phyloP scores from a whole-genome alignment of 2,113 vertebrate genomes.

The Pelodiscus sinensis region DNA sequence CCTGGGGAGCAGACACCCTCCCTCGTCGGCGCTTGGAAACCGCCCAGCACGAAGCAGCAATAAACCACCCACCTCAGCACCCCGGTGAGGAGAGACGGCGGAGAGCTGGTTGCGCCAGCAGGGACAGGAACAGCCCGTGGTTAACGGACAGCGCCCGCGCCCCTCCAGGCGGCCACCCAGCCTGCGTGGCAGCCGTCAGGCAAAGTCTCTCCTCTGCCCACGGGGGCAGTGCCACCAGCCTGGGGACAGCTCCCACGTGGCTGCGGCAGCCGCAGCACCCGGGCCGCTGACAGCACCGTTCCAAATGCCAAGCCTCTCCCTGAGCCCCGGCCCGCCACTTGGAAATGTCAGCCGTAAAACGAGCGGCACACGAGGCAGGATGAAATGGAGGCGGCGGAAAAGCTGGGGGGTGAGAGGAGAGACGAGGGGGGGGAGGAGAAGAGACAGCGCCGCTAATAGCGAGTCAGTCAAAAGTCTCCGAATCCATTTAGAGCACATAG shows the following conservation, averaged over 20 bases:
- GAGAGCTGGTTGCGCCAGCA: background rate
- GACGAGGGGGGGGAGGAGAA: background rate
- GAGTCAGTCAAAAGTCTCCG: conserved; percentile 48
- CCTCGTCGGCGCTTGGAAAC: background rate
- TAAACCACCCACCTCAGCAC: background rate
- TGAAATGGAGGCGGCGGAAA: background rate
- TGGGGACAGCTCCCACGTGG: rapidly evolving
- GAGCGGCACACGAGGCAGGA: background rate
- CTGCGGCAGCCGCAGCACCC: rapidly evolving
- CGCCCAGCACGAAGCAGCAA: background rate
- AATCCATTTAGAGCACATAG: conserved; percentile 52
- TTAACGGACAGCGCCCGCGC: background rate
- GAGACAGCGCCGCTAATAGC: conserved; percentile 60
- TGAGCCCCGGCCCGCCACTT: background rate
- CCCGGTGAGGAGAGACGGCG: background rate
- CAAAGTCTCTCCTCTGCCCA: background rate
- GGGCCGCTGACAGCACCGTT: background rate
- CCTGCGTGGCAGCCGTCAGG: background rate
- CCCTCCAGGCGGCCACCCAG: background rate
- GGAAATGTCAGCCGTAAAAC: conserved; percentile 47
- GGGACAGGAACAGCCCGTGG: background rate
- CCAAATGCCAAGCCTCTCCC: background rate
- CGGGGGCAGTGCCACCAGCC: rapidly evolving
- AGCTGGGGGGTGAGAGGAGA: rapidly evolving
- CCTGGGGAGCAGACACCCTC: background rate